Evolutionary conservation across 2,888 invertebrate genomes (phyloP).

Genomic region (Athripsodes cinereus): DNA sequence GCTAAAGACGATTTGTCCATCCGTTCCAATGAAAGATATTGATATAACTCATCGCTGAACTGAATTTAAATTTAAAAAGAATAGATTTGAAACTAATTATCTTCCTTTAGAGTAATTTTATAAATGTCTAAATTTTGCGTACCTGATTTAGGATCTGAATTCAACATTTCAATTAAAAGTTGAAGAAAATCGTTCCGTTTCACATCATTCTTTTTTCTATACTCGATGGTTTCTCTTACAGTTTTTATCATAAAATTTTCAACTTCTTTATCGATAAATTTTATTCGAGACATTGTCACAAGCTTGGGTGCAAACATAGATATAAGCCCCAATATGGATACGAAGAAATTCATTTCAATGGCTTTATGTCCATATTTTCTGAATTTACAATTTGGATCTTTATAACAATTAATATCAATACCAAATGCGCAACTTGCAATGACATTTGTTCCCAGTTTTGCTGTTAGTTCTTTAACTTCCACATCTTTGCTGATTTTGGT

Average conservation of each 20-base stretch:
- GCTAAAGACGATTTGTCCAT: too few species aligned
- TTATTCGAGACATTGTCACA: background rate
- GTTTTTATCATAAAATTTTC: constrained; percentile 39
- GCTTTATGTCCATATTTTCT: constrained; percentile 14
- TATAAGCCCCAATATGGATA: background rate
- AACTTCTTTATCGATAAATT: background rate
- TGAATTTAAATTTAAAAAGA: too few species aligned
- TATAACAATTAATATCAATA: constrained; percentile 9
- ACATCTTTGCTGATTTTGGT: background rate
- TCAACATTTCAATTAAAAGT: constrained; percentile 47
- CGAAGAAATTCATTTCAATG: constrained; percentile 7
- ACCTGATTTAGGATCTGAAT: constrained; percentile 25
- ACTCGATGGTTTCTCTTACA: constrained; percentile 40
- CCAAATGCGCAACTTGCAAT: constrained; percentile 33
- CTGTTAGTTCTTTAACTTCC: constrained; percentile 6
- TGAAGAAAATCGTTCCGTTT: constrained; percentile 50
- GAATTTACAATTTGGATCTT: constrained; percentile 12
- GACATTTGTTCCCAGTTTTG: constrained; percentile 14
- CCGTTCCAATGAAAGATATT: too few species aligned
- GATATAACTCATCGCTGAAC: too few species aligned
- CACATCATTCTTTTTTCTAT: constrained; percentile 36
- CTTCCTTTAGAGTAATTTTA: background rate
- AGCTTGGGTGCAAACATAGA: background rate
- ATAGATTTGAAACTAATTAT: background rate
- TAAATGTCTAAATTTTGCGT: too few species aligned